These are phyloP conservation scores for Boulengeromyrus knoepffleri DNA, from an alignment of 2,113 vertebrate species.

Conservation along the genomic window DNA sequence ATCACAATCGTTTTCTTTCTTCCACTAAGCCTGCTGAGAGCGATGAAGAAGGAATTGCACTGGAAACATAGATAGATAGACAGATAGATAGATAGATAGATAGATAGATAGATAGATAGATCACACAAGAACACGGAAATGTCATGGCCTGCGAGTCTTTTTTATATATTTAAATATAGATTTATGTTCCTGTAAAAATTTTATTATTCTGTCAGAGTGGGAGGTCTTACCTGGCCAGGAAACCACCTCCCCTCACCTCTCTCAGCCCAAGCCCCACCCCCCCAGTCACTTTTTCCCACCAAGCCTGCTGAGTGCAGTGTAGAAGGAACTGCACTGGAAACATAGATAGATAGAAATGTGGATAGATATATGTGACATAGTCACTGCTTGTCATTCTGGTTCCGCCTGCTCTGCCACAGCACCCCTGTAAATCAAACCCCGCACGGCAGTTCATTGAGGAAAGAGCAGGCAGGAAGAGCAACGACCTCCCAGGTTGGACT, in stretches of 20 bases:
- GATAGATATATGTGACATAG: too few relatives aligned
- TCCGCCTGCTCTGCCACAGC: not conserved
- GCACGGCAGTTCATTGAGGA: conserved; percentile 37
- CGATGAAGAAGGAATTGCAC: not conserved
- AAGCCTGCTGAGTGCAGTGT: too few relatives aligned
- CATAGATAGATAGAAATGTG: too few relatives aligned
- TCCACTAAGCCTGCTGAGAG: not conserved
- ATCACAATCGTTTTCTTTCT: not conserved
- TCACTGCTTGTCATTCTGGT: not conserved
- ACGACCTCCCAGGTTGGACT: not conserved
- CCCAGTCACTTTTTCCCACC: not conserved
- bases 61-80: not conserved
- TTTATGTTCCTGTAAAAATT: not conserved
- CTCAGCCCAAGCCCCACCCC: not conserved
- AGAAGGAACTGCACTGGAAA: too few relatives aligned
- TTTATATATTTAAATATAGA: not conserved
- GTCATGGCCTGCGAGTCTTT: not conserved
- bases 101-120: too few relatives aligned
- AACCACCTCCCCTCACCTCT: not conserved
- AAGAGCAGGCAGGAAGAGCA: conserved; percentile 23
- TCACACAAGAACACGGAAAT: not conserved
- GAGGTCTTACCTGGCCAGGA: not conserved
- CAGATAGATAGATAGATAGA: not conserved
- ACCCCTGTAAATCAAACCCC: conserved; percentile 31
- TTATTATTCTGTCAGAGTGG: not conserved